These are phyloP conservation scores for Zeugodacus cucurbitae DNA, from an alignment of 1,140 invertebrate genomes.

Conservation along the genomic window DNA sequence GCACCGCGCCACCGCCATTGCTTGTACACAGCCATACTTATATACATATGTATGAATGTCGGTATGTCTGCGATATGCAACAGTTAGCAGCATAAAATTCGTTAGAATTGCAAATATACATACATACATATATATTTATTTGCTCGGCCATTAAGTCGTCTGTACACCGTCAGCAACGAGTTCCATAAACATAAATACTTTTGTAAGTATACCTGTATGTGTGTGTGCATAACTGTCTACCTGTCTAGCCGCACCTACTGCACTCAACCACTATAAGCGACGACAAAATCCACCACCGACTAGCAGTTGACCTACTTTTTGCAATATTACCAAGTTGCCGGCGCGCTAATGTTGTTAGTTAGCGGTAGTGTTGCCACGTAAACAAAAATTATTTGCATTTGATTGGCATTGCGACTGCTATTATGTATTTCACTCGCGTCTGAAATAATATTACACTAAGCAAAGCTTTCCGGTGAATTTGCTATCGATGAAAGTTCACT, in stretches of 20 bases:
- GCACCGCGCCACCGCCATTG: background rate
- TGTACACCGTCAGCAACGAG: background rate
- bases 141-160: background rate
- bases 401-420: background rate
- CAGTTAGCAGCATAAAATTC: conserved; percentile 29
- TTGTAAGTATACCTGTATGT: background rate
- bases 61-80: background rate
- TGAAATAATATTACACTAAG: too few relatives aligned
- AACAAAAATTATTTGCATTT: background rate
- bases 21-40: background rate
- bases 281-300: conserved; percentile 31
- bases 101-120: background rate
- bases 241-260: conserved; percentile 32
- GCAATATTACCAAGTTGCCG: background rate
- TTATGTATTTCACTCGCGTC: too few relatives aligned
- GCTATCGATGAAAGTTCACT: too few relatives aligned
- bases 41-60: background rate
- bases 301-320: conserved; percentile 17
- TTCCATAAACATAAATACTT: background rate
- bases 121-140: background rate
- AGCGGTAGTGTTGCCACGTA: background rate
- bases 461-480: too few relatives aligned
- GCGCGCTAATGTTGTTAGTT: background rate
- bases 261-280: background rate
- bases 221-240: background rate